Base-by-base conservation (phyloP, 1,140 invertebrate genomes). In the Fopius arisanus region DNA sequence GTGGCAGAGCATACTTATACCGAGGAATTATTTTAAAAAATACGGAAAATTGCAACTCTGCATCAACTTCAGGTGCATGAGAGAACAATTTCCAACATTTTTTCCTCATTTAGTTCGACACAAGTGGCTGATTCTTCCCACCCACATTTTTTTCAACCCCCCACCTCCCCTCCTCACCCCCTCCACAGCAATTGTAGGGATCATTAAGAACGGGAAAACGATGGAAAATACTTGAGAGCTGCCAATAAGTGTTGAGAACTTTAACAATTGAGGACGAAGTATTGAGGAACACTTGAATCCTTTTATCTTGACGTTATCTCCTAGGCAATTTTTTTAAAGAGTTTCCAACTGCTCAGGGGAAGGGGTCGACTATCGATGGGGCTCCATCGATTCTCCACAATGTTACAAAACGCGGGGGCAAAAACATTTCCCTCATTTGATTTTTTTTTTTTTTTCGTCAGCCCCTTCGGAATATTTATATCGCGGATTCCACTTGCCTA, bases 221-320 rank as follows among this genome's bases (percentile, higher is more conserved):
- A 51, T 51, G 43, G 43, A 51, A 62, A 62, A 62, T 62, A 62
- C 54, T 62, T 28, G 54, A 62, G 26, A 62, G 26, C 54, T 62
- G 54, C 54, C 54, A 62, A 62, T 62, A 23, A 14, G 12, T 10
- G 26, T 28, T 62, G 54, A 62, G 26, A 62, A 62, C 54, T 62
- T 62, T 62, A 26, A 28, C 54, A 62, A 62, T 62, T 62, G 54
- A 21, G 14, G 19, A 6, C 54, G 48, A 14, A 12, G 26, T 28
- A 62, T 62, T 51, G 19, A 51, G 43, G 43, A 51, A 21, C 43
- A 51, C n/a, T 21, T 51, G n/a, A 19, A 51, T 51, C 7, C 43
- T 51, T 21, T 51, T 51, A 51, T 51, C 43, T 51, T 29, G 26
- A 28, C 21, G 9, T 62, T 62, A 62, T 62, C 54, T 26, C 12